Evolutionary conservation across 2,888 invertebrate genomes (phyloP), one percentile per base, ranked within the genome.

Genomic region (Cheilosia vulpina): DNA sequence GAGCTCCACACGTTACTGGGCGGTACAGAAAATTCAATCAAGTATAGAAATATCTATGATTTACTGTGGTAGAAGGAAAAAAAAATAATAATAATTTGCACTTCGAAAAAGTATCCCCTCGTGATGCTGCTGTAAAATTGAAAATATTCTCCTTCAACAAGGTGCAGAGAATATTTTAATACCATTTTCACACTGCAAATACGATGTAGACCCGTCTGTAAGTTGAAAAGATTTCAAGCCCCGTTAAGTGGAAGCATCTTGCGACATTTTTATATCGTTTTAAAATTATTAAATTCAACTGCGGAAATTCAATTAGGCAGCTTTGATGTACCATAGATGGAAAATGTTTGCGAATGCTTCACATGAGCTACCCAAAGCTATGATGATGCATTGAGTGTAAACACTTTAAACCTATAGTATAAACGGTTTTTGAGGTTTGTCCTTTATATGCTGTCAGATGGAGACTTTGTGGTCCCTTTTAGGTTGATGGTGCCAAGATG

Each of bases 11-110:
- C 17, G 15, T 17, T 45, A 45, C 6, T 17, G 17, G n/a, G 17
- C 45, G 45, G 15, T 45, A n/a, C 17, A 45, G n/a, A 45, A 45
- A n/a, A 45, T 45, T 45, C 45, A 45, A 45, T 45, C 17, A 45
- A 45, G 15, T 6, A 17, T 17, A 7, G 45, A n/a, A 45, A 17
- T 45, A 17, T 45, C 45, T n/a, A 17, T 45, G 45, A 17, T 45
- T 15, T 45, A 5, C 15, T 13, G 15, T 0, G 4, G 38, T 31
- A 31, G 21, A 2, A 9, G 9, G 0, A 9, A 31, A 31, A 2
- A 31, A 31, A 31, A 34, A 7, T 2, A 13, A 38, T 38, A 13
- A 38, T 38, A 38, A 38, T 38, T 38, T 38, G 1, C 1, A 2
- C 38, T 38, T 38, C 4, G 13, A 38, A 38, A 4, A 13, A 38